Base-by-base conservation (phyloP, 1,140 invertebrate genomes). In the Orius laevigatus region DNA sequence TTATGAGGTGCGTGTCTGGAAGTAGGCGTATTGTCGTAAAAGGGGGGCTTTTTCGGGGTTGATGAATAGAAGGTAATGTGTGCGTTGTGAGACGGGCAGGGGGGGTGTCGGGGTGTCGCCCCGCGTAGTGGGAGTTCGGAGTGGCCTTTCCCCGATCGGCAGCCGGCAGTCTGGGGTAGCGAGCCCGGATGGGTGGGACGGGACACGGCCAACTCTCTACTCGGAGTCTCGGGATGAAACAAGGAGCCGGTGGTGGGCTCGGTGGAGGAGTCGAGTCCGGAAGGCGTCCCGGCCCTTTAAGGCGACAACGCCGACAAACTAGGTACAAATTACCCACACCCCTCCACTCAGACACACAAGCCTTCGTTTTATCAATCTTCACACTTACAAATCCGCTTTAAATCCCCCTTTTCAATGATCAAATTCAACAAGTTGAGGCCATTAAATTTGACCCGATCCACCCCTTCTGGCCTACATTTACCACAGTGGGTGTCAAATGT, bases 101-200 rank as follows among this genome's bases (percentile, higher is more conserved):
- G 20, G 47, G 16, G 6, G 32, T 35, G 33, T 47, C 45, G 20
- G 14, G 46, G 46, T 46, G 15, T 40, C 25, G 19, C 18, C 38
- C 25, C 47, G 49, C 42, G 18, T 36, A 31, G 49, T 46, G 36
- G 49, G 25, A 25, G 42, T 43, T 34, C 36, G 34, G 46, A 38
- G 15, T 16, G 50, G 16, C 19, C 14, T 18, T 39, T 14, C 46
- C 33, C 10, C 12, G 31, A 25, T 25, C 25, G 25, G 25, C 18
- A 14, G 33, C 8, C 25, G 25, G 25, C 18, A 14, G 33, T 15
- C 19, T 18, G n/a, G 12, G 34, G 11, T 12, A 20, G 48, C 25
- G 20, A 32, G 34, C 16, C 33, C 42, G 44, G n/a, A 35, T 12
- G 45, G 9, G n/a, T 32, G 38, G 50, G 31, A 25, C 38, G 50